phyloP scores from a whole-genome alignment of 2,888 invertebrate genomes.

The Ommatoiulus sabulosus region DNA sequence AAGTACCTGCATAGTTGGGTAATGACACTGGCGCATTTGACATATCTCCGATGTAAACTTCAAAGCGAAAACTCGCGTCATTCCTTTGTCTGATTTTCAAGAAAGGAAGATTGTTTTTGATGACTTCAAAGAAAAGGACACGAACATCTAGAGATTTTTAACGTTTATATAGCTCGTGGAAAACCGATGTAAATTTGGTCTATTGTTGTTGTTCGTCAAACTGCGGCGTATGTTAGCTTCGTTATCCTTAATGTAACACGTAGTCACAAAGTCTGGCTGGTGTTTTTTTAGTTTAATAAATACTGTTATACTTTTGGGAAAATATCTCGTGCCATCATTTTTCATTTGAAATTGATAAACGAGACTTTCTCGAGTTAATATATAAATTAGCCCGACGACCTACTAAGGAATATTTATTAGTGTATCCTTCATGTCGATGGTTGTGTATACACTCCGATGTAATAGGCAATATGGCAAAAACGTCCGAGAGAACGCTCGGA shows the following conservation, averaged over 20 bases:
- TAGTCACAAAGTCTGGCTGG: not conserved
- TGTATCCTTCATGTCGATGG: not conserved
- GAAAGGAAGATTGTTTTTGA: not conserved
- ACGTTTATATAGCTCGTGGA: not conserved
- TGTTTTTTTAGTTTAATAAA: not conserved
- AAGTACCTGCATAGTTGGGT: not conserved
- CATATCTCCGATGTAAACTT: not conserved
- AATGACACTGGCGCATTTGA: not conserved
- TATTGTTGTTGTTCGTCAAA: constrained; percentile 13
- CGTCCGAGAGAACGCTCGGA: not conserved
- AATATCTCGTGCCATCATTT: not conserved
- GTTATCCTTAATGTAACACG: not conserved
- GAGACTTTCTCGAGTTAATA: not conserved
- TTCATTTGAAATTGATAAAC: constrained; percentile 15
- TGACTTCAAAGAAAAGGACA: not conserved
- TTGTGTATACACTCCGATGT: not conserved
- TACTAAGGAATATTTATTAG: not conserved
- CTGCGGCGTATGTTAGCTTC: not conserved
- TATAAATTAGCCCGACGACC: not conserved
- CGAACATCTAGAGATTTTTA: not conserved
- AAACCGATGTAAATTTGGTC: constrained; percentile 30
- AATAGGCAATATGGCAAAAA: not conserved
- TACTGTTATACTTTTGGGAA: not conserved
- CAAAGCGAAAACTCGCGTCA: not conserved
- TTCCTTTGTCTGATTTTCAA: not conserved